Percentiles rank a stretch among this genome's conserved stretches.
Conservation (phyloP, 2,113 vertebrate species). For the Accipiter cooperii region DNA sequence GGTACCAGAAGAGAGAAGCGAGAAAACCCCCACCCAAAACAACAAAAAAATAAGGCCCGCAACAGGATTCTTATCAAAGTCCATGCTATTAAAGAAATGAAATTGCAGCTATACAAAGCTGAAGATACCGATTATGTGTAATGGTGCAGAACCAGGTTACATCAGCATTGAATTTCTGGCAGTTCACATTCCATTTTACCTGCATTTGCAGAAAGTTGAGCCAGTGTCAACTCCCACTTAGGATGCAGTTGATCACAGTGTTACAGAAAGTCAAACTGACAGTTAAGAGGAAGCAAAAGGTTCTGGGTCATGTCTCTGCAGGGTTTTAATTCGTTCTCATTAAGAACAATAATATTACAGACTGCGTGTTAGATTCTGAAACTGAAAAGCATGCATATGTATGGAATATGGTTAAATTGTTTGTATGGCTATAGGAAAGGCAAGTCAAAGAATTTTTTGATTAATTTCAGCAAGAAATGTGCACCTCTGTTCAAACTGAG, state of each 20-base stretch:
- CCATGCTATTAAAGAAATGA: slow-evolving; percentile 56
- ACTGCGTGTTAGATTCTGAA: not conserved
- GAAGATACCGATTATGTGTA: slow-evolving; percentile 53
- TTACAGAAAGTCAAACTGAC: slow-evolving; percentile 62
- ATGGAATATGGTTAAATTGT: not conserved
- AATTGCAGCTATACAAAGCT: slow-evolving; percentile 43
- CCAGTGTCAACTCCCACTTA: slow-evolving; percentile 61
- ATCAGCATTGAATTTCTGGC: slow-evolving; percentile 50
- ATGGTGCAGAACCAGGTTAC: slow-evolving; percentile 61
- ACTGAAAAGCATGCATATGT: slow-evolving; percentile 12
- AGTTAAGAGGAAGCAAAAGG: slow-evolving; percentile 57
- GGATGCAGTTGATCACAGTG: slow-evolving; percentile 55
- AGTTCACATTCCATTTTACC: slow-evolving; percentile 55
- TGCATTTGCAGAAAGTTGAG: slow-evolving; percentile 54
- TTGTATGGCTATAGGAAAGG: not conserved
- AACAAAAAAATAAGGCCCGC: not conserved
- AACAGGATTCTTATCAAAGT: slow-evolving; percentile 42
- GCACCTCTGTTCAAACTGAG: not conserved
- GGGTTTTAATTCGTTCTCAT: slow-evolving; percentile 64
- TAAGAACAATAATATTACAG: slow-evolving; percentile 45
- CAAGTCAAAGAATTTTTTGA: not conserved
- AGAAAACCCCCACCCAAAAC: not conserved
- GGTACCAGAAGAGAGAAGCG: not conserved
- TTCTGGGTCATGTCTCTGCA: slow-evolving; percentile 57
- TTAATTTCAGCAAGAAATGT: not conserved